phyloP scores from a whole-genome alignment of 2,113 vertebrate genomes.

The Sceloporus tristichus region DNA sequence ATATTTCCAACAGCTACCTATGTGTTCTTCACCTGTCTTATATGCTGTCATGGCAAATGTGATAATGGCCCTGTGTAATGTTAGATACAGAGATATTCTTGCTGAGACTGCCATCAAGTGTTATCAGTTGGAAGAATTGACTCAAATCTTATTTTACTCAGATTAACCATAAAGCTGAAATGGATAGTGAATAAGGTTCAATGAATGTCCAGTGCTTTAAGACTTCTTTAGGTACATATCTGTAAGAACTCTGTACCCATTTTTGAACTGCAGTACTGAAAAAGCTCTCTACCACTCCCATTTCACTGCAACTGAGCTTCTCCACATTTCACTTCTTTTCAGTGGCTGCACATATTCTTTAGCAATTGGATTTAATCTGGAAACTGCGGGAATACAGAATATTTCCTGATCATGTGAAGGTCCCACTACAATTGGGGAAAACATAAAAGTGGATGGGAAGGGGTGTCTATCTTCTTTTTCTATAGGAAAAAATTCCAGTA shows the following conservation, averaged over 20 bases:
- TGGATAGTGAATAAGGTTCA: background rate
- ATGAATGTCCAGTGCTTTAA: background rate
- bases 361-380: background rate
- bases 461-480: background rate
- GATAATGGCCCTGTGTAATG: background rate
- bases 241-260: background rate
- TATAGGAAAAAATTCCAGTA: background rate
- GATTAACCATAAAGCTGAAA: background rate
- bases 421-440: background rate
- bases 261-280: background rate
- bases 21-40: background rate
- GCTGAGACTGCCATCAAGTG: slow-evolving; percentile 45
- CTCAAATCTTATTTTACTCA: slow-evolving; percentile 5
- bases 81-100: slow-evolving; percentile 31
- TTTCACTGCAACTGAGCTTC: background rate
- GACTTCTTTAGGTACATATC: background rate
- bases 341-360: background rate
- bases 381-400: background rate
- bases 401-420: background rate
- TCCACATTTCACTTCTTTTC: background rate
- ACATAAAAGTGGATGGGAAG: background rate
- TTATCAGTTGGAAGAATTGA: slow-evolving; percentile 23
- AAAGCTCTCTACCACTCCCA: background rate
- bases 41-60: background rate
- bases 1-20: background rate